Base-by-base conservation (phyloP, 2,113 vertebrate species). In the Thinocorus orbignyianus region DNA sequence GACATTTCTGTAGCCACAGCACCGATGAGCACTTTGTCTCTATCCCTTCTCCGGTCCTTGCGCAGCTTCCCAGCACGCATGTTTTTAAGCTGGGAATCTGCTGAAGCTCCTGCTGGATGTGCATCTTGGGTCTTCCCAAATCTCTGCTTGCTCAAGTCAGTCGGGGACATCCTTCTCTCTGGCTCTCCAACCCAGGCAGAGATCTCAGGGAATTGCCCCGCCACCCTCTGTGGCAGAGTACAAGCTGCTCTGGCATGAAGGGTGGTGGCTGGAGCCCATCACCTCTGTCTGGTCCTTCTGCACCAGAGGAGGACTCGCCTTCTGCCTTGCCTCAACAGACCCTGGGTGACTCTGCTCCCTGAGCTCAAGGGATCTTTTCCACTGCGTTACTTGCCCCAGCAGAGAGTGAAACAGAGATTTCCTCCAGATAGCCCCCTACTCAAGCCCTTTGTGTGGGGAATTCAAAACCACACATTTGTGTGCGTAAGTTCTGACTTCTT, bases 311-410 rank as follows among this genome's bases (percentile, higher is more conserved):
- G 28, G 42, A 5, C 26, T 79, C 13, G 1, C 16, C 17, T 79
- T 60, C 86, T 64, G 39, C 72, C 60, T 71, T 66, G 37, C 41
- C 23, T 73, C 71, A 69, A 8, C 23, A 62, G 2, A 8, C 6
- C 16, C 20, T 0, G 0, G 19, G 6, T 28, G 46, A 78, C 19
- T 41, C 17, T 2, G 2, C 24, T 76, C 26, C 30, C 39, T 30
- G n/a, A 81, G 26, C 8, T 85, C 6, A 23, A 62, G 52, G 22
- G 39, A 60, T 51, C 19, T 79, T 58, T 81, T 54, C 39, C 17
- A 4, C 30, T 0, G 0, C 0, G 2, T 88, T 55, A 41, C 22
- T 71, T 3, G 2, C 24, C 17, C 39, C 48, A 60, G 39, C 0
- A 26, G 66, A 60, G 44, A 26, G 13, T 41, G 37, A 52, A 84